phyloP scores from a whole-genome alignment of 2,113 vertebrate genomes.

The Myiozetetes cayanensis region DNA sequence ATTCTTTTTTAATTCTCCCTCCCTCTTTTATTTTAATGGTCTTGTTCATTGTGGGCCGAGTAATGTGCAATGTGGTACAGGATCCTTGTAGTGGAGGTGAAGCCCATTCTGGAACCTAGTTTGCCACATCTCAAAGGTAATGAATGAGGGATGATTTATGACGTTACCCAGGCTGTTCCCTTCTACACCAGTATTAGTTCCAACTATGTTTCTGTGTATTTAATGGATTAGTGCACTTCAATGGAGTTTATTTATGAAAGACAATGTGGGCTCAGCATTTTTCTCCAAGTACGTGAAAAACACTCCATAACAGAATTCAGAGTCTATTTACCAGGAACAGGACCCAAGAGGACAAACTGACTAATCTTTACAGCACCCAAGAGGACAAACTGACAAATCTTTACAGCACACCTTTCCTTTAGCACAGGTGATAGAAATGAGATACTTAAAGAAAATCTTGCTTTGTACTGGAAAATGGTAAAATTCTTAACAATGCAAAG shows the following conservation, averaged over 20 bases:
- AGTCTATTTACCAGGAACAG: neutral
- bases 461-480: neutral
- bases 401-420: slow-evolving; percentile 8
- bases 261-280: slow-evolving; percentile 36
- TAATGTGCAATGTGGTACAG: accelerated
- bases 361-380: slow-evolving; percentile 9
- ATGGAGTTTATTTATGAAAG: slow-evolving; percentile 44
- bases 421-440: slow-evolving; percentile 24
- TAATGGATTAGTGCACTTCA: slow-evolving; percentile 43
- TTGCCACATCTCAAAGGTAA: neutral
- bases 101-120: accelerated
- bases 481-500: slow-evolving; percentile 31
- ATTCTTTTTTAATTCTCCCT: neutral
- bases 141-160: neutral
- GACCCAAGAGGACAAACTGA: slow-evolving; percentile 26
- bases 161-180: neutral
- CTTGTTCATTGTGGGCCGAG: neutral
- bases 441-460: neutral
- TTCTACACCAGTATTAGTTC: neutral
- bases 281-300: slow-evolving; percentile 2
- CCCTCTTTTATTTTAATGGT: neutral
- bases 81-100: neutral
- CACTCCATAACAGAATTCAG: neutral
- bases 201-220: neutral
- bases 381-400: slow-evolving; percentile 33